phyloP scores from a whole-genome alignment of 2,113 vertebrate species.

The Lagenorhynchus albirostris region DNA sequence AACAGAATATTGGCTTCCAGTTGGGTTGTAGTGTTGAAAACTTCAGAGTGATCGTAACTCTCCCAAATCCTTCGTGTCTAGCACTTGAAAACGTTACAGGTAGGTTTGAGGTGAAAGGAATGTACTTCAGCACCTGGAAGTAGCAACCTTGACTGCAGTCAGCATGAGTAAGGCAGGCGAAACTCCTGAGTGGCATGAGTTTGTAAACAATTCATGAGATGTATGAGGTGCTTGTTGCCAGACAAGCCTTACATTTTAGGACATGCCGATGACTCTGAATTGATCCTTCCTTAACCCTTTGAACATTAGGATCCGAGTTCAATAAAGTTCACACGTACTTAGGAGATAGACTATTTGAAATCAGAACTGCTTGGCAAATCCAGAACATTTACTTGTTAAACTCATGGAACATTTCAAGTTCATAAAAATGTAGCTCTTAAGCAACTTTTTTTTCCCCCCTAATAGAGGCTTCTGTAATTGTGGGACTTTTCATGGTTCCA shows the following conservation, averaged over 20 bases:
- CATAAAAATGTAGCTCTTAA: neutral
- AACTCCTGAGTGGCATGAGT: neutral
- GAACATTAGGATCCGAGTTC: conserved; percentile 15
- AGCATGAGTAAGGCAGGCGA: neutral
- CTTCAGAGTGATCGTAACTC: neutral
- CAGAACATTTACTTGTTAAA: neutral
- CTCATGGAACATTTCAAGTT: neutral
- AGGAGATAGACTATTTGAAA: neutral
- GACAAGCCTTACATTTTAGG: conserved; percentile 7
- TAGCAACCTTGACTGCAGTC: neutral
- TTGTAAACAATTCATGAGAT: neutral
- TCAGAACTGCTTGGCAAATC: neutral
- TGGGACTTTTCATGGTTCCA: neutral
- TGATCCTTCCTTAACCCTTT: neutral
- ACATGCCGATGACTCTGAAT: neutral
- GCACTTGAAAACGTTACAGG: neutral
- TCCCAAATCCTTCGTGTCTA: neutral
- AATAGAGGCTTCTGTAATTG: neutral
- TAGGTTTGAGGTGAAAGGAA: neutral
- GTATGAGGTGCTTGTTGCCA: neutral
- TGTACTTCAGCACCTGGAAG: neutral
- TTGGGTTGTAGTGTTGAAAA: neutral
- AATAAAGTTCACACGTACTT: neutral
- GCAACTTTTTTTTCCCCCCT: neutral
- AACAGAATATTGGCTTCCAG: neutral